phyloP scores from a whole-genome alignment of 2,888 invertebrate species.

The Andrena dorsata region DNA sequence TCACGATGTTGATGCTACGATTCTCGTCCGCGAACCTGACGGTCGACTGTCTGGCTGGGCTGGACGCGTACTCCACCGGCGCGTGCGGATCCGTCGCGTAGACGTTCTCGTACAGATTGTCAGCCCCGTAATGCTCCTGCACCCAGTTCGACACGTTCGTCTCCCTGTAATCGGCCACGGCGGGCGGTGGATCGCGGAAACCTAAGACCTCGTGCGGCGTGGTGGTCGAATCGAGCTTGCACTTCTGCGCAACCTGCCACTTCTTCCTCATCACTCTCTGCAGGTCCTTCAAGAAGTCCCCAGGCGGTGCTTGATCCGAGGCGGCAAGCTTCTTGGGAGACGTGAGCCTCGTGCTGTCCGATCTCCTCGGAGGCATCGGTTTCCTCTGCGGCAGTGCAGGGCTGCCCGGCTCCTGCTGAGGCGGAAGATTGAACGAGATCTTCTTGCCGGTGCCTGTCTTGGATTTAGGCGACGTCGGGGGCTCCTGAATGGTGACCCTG shows the following conservation, averaged over 20 bases:
- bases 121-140: slow-evolving; percentile 92
- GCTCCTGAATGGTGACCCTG: slow-evolving; percentile 89
- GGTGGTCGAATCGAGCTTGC: slow-evolving; percentile 94
- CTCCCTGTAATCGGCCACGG: slow-evolving; percentile 91
- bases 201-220: slow-evolving; percentile 96
- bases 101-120: slow-evolving; percentile 93
- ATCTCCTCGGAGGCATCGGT: slow-evolving; percentile 91
- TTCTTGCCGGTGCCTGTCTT: slow-evolving; percentile 88
- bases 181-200: slow-evolving; percentile 92
- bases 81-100: slow-evolving; percentile 85
- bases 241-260: slow-evolving; percentile 97
- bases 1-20: slow-evolving; percentile 82
- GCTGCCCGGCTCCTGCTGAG: slow-evolving; percentile 85
- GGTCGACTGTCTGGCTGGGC: slow-evolving; percentile 76
- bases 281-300: slow-evolving; percentile 94
- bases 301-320: slow-evolving; percentile 90
- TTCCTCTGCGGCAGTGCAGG: slow-evolving; percentile 88
- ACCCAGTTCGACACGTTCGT: slow-evolving; percentile 96
- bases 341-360: slow-evolving; percentile 87
- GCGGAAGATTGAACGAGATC: slow-evolving; percentile 88
- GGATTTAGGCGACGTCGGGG: slow-evolving; percentile 85
- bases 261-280: slow-evolving; percentile 97
- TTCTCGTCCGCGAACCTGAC: slow-evolving; percentile 81
- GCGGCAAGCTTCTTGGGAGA: slow-evolving; percentile 92
- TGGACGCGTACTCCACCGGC: slow-evolving; percentile 85